Evolutionary conservation across 1,140 invertebrate species (phyloP).

Genomic region (Megathymus violae): DNA sequence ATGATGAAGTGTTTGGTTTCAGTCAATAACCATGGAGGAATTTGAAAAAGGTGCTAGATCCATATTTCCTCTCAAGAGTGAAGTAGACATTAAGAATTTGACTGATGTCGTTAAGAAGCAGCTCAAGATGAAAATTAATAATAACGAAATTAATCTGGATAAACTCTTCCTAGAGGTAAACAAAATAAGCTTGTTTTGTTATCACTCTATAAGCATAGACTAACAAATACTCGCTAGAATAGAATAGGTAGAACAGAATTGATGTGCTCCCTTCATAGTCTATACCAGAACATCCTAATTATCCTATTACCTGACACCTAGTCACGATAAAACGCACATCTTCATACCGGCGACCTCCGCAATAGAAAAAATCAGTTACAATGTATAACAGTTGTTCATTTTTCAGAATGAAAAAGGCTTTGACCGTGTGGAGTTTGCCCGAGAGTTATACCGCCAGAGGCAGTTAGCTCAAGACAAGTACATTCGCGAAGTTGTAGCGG

Average conservation of each 20-base stretch:
- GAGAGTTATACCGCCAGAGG: slow-evolving; percentile 73
- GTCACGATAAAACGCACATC: no score
- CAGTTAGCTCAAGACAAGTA: slow-evolving; percentile 78
- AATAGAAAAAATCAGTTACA: no score
- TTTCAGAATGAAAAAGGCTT: slow-evolving; percentile 78
- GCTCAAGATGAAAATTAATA: slow-evolving; percentile 75
- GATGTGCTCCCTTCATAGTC: no score
- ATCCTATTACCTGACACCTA: no score
- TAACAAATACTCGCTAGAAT: neutral
- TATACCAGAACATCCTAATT: no score
- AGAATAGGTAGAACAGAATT: no score
- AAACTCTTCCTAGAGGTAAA: slow-evolving; percentile 77
- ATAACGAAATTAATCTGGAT: slow-evolving; percentile 68
- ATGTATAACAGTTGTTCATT: no score
- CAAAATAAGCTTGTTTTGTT: slow-evolving; percentile 1
- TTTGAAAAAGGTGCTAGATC: slow-evolving; percentile 69
- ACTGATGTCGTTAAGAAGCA: slow-evolving; percentile 74
- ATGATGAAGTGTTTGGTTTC: no score
- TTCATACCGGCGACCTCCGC: no score
- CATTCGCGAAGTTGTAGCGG: slow-evolving; percentile 66
- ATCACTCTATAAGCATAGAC: neutral
- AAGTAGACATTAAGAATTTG: slow-evolving; percentile 80
- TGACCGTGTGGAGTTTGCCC: slow-evolving; percentile 69
- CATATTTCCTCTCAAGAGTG: slow-evolving; percentile 75
- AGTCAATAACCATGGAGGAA: slow-evolving; percentile 74